Base-by-base conservation (phyloP, 2,113 vertebrate genomes). In the Capricornis sumatraensis region DNA sequence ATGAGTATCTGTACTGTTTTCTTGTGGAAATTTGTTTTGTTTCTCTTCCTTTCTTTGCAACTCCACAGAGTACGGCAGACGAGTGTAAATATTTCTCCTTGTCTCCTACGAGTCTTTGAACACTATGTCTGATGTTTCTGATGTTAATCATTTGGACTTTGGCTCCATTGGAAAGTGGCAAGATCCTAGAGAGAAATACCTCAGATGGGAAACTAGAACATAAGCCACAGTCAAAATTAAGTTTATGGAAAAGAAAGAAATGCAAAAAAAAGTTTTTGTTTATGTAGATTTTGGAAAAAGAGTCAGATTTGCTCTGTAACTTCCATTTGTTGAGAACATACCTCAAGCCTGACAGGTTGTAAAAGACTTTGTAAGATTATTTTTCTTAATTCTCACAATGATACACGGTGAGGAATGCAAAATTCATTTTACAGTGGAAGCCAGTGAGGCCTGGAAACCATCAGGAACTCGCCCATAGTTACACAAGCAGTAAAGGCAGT, bases 401-500 rank as follows among this genome's bases (percentile, higher is more conserved):
- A 50, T 58, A 52, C 0, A 5, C 45, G 30, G 47, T 40, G 15
- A 13, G 9, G 25, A 43, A 36, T 28, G 25, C 25, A 30, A 62
- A 95, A 55, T 83, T 8, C 9, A 23, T 33, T 86, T 83, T 81
- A 36, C 28, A 28, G n/a, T 2, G 16, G 57, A 87, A 90, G 86
- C 12, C 10, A 6, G 1, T 3, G 52, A 93, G 33, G 4, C 33
- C 71, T 33, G 53, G 19, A 81, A 16, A 67, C 21, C 9, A 8
- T 10, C 1, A 19, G 2, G n/a, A n/a, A 62, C 84, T 27, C 6
- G 0, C 3, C n/a, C 1, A 0, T 19, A 8, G 30, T 50, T 36
- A 83, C 30, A n/a, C 6, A 30, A 28, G 67, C 36, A 7, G 15
- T 23, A 50, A 67, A 84, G 30, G 45, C 10, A 50, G 30, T 36